Conservation (phyloP, 2,113 vertebrate species). For the Lophura nycthemera region DNA sequence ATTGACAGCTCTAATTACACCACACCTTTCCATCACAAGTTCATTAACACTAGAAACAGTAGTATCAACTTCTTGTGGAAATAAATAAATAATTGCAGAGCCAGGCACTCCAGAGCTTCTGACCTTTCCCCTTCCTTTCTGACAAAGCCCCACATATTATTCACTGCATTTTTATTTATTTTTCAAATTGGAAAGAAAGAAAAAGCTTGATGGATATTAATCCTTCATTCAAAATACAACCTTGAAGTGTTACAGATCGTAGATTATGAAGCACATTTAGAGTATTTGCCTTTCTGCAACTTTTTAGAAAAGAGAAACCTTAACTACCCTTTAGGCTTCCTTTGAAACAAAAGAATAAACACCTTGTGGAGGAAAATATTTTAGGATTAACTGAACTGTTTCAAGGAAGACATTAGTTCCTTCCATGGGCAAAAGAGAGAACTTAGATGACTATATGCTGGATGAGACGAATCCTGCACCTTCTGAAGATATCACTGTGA, state of each 20-base stretch:
- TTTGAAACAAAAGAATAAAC: background rate
- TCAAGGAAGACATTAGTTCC: background rate
- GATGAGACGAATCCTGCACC: background rate
- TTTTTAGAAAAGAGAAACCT: background rate
- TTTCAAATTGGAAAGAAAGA: background rate
- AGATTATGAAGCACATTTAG: background rate
- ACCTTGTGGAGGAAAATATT: background rate
- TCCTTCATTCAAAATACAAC: background rate
- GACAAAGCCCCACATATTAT: background rate
- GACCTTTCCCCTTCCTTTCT: constrained; percentile 7
- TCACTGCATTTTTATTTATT: background rate
- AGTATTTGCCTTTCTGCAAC: background rate
- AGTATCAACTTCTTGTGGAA: background rate
- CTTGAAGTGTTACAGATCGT: background rate
- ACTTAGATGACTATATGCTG: background rate
- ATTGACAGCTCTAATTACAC: constrained; percentile 80
- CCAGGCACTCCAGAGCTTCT: background rate
- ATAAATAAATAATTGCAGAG: background rate
- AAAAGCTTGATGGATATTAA: background rate
- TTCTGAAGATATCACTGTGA: background rate
- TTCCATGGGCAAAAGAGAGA: background rate
- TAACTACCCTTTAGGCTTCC: background rate
- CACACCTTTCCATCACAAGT: constrained; percentile 67
- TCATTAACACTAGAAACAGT: constrained; percentile 73
- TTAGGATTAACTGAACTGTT: background rate